Base-by-base conservation (phyloP, 2,888 invertebrate genomes). In the Chouioia cunea region DNA sequence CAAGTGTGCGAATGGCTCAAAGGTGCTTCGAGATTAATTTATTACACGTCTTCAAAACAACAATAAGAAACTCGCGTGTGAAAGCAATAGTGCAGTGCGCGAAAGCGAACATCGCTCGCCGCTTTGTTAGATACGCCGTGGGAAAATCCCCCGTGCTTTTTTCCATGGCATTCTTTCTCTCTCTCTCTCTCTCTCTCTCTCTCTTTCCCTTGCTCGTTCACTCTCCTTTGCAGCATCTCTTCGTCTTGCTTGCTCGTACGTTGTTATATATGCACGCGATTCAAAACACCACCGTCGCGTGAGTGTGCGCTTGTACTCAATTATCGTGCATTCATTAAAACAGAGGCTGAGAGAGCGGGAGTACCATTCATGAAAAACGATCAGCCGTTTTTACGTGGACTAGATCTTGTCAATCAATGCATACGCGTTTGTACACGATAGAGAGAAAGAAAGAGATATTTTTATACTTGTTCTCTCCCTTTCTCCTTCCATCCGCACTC, bases 1-100 rank as follows among this genome's bases (percentile, higher is more conserved):
- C 94, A 95, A 89, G 95, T 96, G 78, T 93, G 93, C 77, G 95
- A 95, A 84, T 96, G 96, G 96, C 86, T 96, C 77, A 92, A 93
- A 91, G 96, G 96, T 95, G 87, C 73, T 80, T 62, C 43, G 46
- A 54, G 50, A 56, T 15, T 60, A 62, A 16, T 36, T n/a, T 46
- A 36, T 27, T 63, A 36, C 6, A 12, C 12, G 36, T 36, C 36
- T 2, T 36, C 36, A 36, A 36, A 36, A 36, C 36, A 36, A 36
- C 36, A 36, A n/a, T n/a, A n/a, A 36, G 12, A 36, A 36, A 36
- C 20, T 12, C 14, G 16, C 18, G 16, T 47, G 46, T 23, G 58
- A 46, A 53, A 14, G 23, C 14, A 47, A 10, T 14, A 8, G 53
- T 22, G 50, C n/a, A 18, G 36, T 36, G 16, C n/a, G 48, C 23